Conservation (phyloP, 2,888 invertebrate species). For the Metopia argyrocephala region DNA sequence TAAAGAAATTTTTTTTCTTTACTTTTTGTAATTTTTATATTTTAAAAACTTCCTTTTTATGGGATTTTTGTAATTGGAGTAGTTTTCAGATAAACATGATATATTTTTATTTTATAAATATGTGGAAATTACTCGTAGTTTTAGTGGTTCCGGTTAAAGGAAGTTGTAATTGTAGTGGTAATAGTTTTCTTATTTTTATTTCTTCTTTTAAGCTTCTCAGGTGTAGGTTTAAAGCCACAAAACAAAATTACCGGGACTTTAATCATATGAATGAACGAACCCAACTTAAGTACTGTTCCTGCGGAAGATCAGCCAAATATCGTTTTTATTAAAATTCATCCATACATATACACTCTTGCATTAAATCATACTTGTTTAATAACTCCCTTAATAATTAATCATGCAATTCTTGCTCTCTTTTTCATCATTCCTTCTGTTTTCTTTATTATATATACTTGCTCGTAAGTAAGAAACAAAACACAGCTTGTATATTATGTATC, state of each 20-base stretch:
- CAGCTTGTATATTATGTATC: constrained; percentile 22
- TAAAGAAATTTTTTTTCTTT: constrained; percentile 10
- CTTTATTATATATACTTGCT: not conserved
- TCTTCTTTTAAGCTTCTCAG: constrained; percentile 1
- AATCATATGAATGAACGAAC: constrained; percentile 3
- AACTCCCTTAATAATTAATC: not conserved
- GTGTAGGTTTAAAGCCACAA: not conserved
- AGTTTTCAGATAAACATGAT: constrained; percentile 12
- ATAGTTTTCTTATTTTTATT: not conserved
- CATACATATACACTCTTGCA: not conserved
- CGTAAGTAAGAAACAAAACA: not conserved
- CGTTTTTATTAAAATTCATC: constrained; percentile 18
- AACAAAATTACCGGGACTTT: constrained; percentile 9
- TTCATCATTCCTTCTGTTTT: not conserved
- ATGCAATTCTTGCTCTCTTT: not conserved
- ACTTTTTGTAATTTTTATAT: not conserved
- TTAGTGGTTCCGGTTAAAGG: constrained; percentile 28
- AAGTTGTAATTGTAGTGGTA: not conserved
- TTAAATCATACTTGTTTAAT: no score
- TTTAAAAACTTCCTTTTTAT: constrained; percentile 41
- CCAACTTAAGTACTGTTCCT: constrained; percentile 45
- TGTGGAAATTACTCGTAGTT: not conserved
- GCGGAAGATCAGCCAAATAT: constrained; percentile 62
- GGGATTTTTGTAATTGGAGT: not conserved
- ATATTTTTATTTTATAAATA: not conserved